These are phyloP conservation scores for Trissolcus brochymenae DNA, from an alignment of 2,888 invertebrate species.

Conservation along the genomic window DNA sequence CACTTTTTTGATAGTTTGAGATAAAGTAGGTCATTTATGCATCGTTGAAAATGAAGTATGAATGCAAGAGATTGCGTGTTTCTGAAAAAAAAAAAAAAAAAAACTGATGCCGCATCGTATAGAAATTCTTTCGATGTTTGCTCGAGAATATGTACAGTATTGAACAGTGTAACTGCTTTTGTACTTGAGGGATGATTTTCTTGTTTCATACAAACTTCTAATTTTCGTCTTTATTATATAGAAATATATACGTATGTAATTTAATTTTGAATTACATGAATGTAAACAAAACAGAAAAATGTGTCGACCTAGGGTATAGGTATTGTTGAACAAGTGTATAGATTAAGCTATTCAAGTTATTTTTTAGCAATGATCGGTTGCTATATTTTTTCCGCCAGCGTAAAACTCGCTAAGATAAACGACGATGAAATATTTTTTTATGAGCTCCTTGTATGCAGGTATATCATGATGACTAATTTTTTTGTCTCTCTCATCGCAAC, in stretches of 20 bases:
- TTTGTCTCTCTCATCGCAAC: too few species aligned
- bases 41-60: background rate
- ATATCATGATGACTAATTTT: too few species aligned
- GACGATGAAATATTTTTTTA: too few species aligned
- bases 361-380: slow-evolving; percentile 1
- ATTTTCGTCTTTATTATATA: slow-evolving; percentile 11
- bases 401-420: slow-evolving; percentile 21
- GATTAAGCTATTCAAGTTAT: slow-evolving; percentile 5
- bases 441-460: too few species aligned
- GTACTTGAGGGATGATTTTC: slow-evolving; percentile 29
- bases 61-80: slow-evolving; percentile 7
- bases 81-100: background rate
- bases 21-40: slow-evolving; percentile 1
- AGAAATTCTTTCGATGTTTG: slow-evolving; percentile 2
- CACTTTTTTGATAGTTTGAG: slow-evolving; percentile 1
- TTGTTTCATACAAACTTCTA: slow-evolving; percentile 5
- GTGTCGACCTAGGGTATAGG: slow-evolving; percentile 11
- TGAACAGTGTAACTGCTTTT: slow-evolving; percentile 28
- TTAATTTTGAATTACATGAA: slow-evolving; percentile 17
- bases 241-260: slow-evolving; percentile 12
- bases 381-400: background rate
- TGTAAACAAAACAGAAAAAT: background rate
- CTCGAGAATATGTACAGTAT: slow-evolving; percentile 37
- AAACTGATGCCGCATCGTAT: background rate
- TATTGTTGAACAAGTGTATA: slow-evolving; percentile 25